phyloP scores from a whole-genome alignment of 1,140 invertebrate species.

The Apocrypta bakeri region DNA sequence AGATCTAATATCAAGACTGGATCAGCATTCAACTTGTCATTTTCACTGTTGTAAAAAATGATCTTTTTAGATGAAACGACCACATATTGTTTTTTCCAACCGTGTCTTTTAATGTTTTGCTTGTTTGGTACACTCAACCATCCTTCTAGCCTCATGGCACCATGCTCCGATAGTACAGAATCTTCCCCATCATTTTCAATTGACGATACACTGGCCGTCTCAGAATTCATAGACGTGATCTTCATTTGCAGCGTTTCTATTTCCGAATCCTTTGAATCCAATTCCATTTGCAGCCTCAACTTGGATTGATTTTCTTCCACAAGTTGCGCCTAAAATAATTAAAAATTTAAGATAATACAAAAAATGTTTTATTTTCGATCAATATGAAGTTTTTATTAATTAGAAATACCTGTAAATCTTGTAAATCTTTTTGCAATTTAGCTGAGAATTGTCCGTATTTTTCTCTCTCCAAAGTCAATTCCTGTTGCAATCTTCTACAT shows the following conservation, averaged over 20 bases:
- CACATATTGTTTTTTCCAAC: constrained; percentile 98
- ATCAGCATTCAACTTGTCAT: constrained; percentile 95
- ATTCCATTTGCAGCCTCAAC: constrained; percentile 92
- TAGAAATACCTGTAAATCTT: constrained; percentile 84
- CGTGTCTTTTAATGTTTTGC: constrained; percentile 95
- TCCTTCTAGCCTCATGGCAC: constrained; percentile 84
- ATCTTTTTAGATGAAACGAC: constrained; percentile 98
- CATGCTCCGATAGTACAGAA: constrained; percentile 77
- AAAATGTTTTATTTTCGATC: not conserved
- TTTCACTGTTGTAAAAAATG: constrained; percentile 97
- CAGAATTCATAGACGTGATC: constrained; percentile 84
- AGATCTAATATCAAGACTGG: constrained; percentile 96
- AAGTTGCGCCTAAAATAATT: constrained; percentile 73
- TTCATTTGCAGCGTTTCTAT: constrained; percentile 94
- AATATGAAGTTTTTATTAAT: not conserved
- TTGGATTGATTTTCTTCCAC: constrained; percentile 80
- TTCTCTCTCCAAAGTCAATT: constrained; percentile 94
- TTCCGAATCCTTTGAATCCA: constrained; percentile 96
- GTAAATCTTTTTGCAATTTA: constrained; percentile 89
- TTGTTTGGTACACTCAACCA: constrained; percentile 97
- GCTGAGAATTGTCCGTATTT: constrained; percentile 91
- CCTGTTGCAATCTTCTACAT: constrained; percentile 94
- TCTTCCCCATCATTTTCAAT: constrained; percentile 90
- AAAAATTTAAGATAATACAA: not conserved
- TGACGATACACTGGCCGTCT: constrained; percentile 92